Evolutionary conservation across 1,140 invertebrate species (phyloP).

Genomic region (Neelides sp.): DNA sequence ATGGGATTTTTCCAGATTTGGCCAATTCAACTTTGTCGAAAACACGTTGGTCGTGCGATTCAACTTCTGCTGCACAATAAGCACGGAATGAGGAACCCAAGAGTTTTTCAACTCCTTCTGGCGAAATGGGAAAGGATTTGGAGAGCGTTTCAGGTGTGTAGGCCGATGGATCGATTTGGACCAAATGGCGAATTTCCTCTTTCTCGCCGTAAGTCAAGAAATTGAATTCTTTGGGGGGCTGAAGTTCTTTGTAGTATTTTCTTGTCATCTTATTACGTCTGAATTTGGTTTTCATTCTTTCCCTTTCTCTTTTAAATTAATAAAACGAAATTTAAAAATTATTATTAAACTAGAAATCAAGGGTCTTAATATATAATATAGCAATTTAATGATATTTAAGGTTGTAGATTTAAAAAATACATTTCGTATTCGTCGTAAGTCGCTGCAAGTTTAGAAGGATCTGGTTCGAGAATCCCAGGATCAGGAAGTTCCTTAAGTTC

Average conservation of each 20-base stretch:
- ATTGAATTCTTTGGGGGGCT: conserved; percentile 43
- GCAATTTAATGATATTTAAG: too few relatives aligned
- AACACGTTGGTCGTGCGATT: conserved; percentile 10
- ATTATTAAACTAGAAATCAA: too few relatives aligned
- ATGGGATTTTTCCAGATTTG: conserved; percentile 17
- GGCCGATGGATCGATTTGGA: conserved; percentile 49
- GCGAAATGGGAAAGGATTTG: conserved; percentile 63
- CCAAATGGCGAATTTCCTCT: conserved; percentile 60
- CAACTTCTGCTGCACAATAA: conserved; percentile 9
- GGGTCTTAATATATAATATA: too few relatives aligned
- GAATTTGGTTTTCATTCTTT: not conserved
- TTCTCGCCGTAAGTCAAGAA: conserved; percentile 73
- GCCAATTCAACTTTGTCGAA: conserved; percentile 9
- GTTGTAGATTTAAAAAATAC: too few relatives aligned
- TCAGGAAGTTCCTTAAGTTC: too few relatives aligned
- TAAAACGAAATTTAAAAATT: too few relatives aligned
- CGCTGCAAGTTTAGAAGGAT: too few relatives aligned
- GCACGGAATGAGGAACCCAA: conserved; percentile 2
- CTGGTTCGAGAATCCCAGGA: too few relatives aligned
- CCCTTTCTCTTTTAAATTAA: too few relatives aligned
- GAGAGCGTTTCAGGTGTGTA: conserved; percentile 60
- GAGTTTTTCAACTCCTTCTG: conserved; percentile 33
- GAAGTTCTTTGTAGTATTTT: conserved; percentile 57
- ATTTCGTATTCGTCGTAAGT: too few relatives aligned
- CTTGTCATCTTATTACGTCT: conserved; percentile 29